Percentiles rank a stretch among this genome's conserved stretches.
Evolutionary conservation across 2,113 vertebrate genomes (phyloP).

Genomic region (Stigmatopora argus): DNA sequence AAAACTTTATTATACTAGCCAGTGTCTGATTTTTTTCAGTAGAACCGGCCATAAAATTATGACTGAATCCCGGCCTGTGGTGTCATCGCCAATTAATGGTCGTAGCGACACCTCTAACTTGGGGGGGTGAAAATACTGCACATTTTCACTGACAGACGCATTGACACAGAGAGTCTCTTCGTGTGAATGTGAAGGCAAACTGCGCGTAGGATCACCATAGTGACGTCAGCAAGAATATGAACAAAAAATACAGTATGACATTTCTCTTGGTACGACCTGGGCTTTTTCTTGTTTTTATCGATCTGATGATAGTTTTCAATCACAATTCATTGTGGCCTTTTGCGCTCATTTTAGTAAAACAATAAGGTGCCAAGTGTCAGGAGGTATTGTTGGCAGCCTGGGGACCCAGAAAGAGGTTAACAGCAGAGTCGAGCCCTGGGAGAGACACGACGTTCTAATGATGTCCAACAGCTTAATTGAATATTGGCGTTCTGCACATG

Average conservation of each 20-base stretch:
- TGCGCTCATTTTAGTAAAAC: background rate
- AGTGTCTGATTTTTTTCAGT: too few species aligned
- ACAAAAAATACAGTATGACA: background rate
- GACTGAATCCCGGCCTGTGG: too few species aligned
- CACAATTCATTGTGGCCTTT: background rate
- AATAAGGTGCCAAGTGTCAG: background rate
- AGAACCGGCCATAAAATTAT: too few species aligned
- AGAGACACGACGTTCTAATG: constrained; percentile 54
- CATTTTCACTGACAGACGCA: too few species aligned
- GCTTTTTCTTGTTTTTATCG: background rate
- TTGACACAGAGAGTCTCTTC: too few species aligned
- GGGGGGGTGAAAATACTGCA: too few species aligned
- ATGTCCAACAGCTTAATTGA: constrained; percentile 68
- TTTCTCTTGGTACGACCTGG: background rate
- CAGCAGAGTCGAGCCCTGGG: constrained; percentile 46
- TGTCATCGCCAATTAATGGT: too few species aligned
- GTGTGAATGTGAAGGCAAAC: too few species aligned
- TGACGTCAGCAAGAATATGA: background rate
- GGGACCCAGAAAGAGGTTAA: constrained; percentile 43
- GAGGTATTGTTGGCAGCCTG: constrained; percentile 20
- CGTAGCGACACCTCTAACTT: too few species aligned
- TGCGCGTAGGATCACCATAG: too few species aligned
- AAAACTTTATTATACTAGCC: too few species aligned
- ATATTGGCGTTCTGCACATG: constrained; percentile 64
- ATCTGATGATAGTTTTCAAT: background rate